Percentiles rank a stretch among this genome's conserved stretches.
Evolutionary conservation across 2,113 vertebrate genomes (phyloP).

Genomic region (Ictalurus furcatus): DNA sequence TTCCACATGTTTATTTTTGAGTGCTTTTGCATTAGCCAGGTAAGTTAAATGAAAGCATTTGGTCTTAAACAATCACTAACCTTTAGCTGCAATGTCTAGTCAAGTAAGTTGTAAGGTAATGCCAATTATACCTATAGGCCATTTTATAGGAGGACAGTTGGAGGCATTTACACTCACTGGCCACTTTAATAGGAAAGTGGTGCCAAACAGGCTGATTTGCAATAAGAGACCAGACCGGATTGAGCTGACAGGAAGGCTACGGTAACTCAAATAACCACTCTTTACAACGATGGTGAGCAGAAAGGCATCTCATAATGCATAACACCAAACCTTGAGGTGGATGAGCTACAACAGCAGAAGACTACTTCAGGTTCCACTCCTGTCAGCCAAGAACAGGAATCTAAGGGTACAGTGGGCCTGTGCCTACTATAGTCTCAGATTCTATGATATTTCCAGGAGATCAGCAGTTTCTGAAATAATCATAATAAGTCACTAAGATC

Average conservation of each 20-base stretch:
- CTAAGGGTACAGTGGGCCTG: background rate
- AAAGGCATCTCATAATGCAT: background rate
- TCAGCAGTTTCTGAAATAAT: background rate
- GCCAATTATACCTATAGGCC: background rate
- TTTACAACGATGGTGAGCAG: background rate
- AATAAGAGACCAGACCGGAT: background rate
- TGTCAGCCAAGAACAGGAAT: background rate
- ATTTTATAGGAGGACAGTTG: background rate
- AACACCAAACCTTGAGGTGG: background rate
- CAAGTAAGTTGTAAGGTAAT: conserved; percentile 16
- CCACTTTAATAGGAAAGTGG: background rate
- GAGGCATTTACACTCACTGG: background rate
- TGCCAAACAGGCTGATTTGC: background rate
- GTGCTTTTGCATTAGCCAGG: background rate
- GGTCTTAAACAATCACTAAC: background rate
- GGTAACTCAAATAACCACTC: background rate
- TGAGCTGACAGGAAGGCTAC: background rate
- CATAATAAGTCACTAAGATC: no score
- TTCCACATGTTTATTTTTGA: background rate
- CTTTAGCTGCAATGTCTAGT: background rate
- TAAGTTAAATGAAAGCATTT: background rate
- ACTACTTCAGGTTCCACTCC: no score
- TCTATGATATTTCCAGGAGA: background rate
- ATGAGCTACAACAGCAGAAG: background rate
- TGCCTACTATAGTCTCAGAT: background rate